phyloP scores from a whole-genome alignment of 2,888 invertebrate species.

The Alentia gelatinosa region DNA sequence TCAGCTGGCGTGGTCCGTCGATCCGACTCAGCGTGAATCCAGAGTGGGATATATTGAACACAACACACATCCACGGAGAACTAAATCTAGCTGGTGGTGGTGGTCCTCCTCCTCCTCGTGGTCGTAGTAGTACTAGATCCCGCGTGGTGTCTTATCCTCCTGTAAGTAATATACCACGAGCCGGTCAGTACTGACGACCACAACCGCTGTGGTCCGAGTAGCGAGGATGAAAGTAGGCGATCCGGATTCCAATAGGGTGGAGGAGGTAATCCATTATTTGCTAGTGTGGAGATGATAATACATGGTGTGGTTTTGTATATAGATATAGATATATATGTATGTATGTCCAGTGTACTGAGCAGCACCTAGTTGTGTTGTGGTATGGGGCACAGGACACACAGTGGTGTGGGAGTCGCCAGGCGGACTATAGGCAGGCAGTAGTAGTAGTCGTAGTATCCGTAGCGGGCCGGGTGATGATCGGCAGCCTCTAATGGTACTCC shows the following conservation, averaged over 20 bases:
- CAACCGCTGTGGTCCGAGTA: not conserved
- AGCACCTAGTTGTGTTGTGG: too few species aligned
- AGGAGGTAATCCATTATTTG: not conserved
- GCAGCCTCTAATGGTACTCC: conserved; percentile 20
- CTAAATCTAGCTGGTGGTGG: not conserved
- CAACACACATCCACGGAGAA: not conserved
- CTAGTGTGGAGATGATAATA: not conserved
- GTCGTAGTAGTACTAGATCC: too few species aligned
- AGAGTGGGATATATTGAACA: not conserved
- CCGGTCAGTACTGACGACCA: too few species aligned
- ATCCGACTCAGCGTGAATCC: not conserved
- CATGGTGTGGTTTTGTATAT: not conserved
- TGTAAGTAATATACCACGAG: too few species aligned
- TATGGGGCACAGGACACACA: not conserved
- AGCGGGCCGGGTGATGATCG: not conserved
- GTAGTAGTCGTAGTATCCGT: not conserved
- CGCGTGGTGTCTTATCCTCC: not conserved
- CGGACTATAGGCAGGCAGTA: not conserved
- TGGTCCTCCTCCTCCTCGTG: too few species aligned
- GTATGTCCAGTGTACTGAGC: not conserved
- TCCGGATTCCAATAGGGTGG: not conserved
- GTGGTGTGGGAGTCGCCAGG: not conserved
- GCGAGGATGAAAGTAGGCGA: not conserved
- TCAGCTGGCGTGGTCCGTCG: not conserved
- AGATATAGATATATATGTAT: not conserved